Evolutionary conservation across 2,797 vertebrate genomes (phyloP), one percentile per base, ranked within the genome.

Genomic region (Molossus alvarezi): DNA sequence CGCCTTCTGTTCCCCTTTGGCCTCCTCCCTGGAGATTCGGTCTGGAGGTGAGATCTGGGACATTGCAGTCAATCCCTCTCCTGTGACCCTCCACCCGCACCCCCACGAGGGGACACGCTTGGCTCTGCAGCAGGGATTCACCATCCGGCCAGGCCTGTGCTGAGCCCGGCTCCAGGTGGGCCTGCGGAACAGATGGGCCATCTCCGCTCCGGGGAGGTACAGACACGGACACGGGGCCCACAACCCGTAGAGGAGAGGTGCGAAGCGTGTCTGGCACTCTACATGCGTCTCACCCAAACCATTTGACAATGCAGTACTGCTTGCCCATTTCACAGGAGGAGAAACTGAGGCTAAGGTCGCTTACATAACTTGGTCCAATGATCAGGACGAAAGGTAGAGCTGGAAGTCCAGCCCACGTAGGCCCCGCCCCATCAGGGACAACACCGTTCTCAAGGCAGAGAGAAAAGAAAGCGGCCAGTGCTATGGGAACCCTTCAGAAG

Each of bases 81-180:
- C 48, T 41, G 3, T 0, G 0, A 9, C 6, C 55, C 62, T 62
- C 8, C 5, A 4, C 20, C 67, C n/a, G 17, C 10, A 18, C 0
- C 14, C 12, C 11, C 9, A 23, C 11, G n/a, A 14, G 2, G 58
- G 33, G 55, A 90, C 12, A 7, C 18, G 25, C 60, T 29, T 20
- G 75, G 4, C 23, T 27, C 18, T 0, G 11, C 33, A 67, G 17
- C 65, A 65, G 9, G 3, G 67, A 29, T 29, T n/a, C 27, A 2
- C 27, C 18, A 6, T 17, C 33, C 15, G 14, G 0, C 5, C 57
- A 23, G 33, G 87, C n/a, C 89, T 51, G 81, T 14, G 3, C 5
- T 5, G 14, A 57, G 51, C 14, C 13, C 41, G 33, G 25, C 23
- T 65, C 23, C 15, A 60, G 0, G 0, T 33, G 51, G 58, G 41